Percentiles rank a stretch among this genome's conserved stretches.
These are phyloP conservation scores for Apostichopus leukothele DNA, from an alignment of 53 echinoderm and acorn worm genomes.

Conservation along the genomic window DNA sequence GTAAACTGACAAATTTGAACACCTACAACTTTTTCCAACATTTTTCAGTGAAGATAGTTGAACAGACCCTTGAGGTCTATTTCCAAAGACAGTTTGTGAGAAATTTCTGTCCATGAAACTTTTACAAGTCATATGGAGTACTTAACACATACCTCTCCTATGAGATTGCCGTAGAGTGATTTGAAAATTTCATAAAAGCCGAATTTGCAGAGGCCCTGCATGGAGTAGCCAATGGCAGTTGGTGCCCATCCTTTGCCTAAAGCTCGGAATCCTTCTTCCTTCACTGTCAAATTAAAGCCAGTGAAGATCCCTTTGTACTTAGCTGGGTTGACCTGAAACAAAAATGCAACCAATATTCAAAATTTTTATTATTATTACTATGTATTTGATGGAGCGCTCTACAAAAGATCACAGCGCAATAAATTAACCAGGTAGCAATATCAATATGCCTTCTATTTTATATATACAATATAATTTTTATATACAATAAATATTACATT, in stretches of 20 bases:
- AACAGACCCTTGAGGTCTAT: background rate
- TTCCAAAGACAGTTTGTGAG: background rate
- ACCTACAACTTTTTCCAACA: too few species aligned
- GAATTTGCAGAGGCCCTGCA: constrained; percentile 97
- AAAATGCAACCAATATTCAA: background rate
- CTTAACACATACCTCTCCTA: constrained; percentile 67
- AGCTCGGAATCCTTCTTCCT: constrained; percentile 81
- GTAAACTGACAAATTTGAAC: too few species aligned
- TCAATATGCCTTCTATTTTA: too few species aligned
- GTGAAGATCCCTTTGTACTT: constrained; percentile 83
- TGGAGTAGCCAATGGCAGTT: constrained; percentile 87
- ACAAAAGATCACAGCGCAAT: too few species aligned
- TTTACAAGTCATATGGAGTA: background rate
- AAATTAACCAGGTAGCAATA: background rate
- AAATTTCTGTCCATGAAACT: background rate
- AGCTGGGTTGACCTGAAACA: constrained; percentile 72
- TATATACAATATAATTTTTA: too few species aligned
- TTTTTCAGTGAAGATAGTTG: too few species aligned
- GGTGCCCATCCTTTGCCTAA: constrained; percentile 98
- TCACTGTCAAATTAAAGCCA: constrained; percentile 79
- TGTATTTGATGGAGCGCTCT: too few species aligned
- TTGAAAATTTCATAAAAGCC: constrained; percentile 96
- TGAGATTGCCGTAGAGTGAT: constrained; percentile 60
- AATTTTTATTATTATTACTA: too few species aligned
- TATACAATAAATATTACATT: too few species aligned